Conservation (phyloP, 2,888 invertebrate species). For the Alviniconcha strummeri region DNA sequence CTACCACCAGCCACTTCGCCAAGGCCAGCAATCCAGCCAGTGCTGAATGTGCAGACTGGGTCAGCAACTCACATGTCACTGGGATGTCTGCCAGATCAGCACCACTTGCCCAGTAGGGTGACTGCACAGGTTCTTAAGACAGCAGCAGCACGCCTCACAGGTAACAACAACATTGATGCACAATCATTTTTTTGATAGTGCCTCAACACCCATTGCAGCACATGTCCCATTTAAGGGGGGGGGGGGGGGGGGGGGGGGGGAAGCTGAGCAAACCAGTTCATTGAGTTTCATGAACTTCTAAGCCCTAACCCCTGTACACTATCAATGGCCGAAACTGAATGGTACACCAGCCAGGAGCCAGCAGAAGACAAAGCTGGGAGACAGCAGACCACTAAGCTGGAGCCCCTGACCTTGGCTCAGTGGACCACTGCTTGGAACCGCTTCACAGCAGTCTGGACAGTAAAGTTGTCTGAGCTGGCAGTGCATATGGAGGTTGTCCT, state of each 20-base stretch:
- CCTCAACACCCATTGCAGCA: not conserved
- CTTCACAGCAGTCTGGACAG: not conserved
- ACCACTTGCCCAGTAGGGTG: no score
- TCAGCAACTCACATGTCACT: no score
- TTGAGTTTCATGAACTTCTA: not conserved
- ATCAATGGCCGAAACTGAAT: not conserved
- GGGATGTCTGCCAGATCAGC: no score
- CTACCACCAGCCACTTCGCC: no score
- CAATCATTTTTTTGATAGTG: not conserved
- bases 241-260: no score
- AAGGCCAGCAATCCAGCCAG: no score
- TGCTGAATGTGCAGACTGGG: no score
- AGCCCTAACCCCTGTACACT: not conserved
- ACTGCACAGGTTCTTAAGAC: no score
- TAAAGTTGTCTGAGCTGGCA: not conserved
- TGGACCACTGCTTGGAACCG: no score
- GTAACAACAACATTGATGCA: not conserved
- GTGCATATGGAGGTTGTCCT: not conserved
- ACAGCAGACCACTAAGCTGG: no score
- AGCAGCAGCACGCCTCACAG: not conserved
- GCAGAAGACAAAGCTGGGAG: no score
- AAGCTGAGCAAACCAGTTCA: not conserved
- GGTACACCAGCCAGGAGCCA: not conserved
- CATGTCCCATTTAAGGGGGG: not conserved
- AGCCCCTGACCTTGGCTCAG: no score